Evolutionary conservation across 2,888 invertebrate species (phyloP), one percentile per base, ranked within the genome.

Genomic region (Platynereis dumerilii): DNA sequence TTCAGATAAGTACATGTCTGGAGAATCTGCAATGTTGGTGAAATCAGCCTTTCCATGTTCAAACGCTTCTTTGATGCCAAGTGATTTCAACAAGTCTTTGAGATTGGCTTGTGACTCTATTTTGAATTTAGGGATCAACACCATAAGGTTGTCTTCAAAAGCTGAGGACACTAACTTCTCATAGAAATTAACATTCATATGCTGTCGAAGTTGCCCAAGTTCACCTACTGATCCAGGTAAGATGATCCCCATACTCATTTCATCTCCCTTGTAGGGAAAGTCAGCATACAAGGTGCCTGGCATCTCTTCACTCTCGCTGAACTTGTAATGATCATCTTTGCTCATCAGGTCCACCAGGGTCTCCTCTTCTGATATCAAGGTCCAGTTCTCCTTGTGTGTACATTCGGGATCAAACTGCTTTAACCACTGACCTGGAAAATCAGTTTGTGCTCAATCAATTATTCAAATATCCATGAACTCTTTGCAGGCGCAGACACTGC

Each of bases 261-360:
- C 73, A 10, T 73, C 73, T 53, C 73, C 72, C 1, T 64, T 84
- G 76, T 93, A 95, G 0, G 90, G 89, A 78, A 95, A 75, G 80
- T 91, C 89, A 93, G 91, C 63, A 92, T 89, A 79, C 89, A 87
- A 69, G 94, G 86, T 1, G 90, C 86, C 60, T 88, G 87, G 58
- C 66, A 68, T 1, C 64, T 55, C 5, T 67, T 73, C 53, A 65
- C 84, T 70, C 87, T n/a, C n/a, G n/a, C n/a, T 89, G 74, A 88
- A 90, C 78, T 91, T 91, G 68, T n/a, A n/a, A n/a, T n/a, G n/a
- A n/a, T n/a, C n/a, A n/a, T n/a, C n/a, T n/a, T n/a, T n/a, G n/a
- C n/a, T n/a, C n/a, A n/a, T n/a, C n/a, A n/a, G n/a, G n/a, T n/a
- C n/a, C n/a, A n/a, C n/a, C n/a, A n/a, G n/a, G n/a, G n/a, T n/a